Conservation (phyloP, 2,888 invertebrate genomes). For the Ormyrus labotus region DNA sequence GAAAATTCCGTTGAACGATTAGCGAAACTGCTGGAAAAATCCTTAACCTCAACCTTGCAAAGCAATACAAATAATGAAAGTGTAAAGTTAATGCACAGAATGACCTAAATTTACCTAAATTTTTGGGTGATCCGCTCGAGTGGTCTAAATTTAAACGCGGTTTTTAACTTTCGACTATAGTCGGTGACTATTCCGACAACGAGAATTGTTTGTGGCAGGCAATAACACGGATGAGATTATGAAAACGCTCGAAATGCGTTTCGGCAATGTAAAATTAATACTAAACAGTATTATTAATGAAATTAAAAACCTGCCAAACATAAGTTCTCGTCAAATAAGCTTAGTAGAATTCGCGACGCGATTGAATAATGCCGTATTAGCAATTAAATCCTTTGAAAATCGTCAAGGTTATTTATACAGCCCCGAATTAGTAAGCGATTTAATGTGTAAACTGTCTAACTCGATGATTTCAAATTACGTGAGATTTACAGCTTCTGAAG, state of each 20-base stretch:
- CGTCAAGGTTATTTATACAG: neutral
- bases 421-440: neutral
- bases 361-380: neutral
- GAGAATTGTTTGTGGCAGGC: conserved; percentile 20
- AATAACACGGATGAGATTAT: neutral
- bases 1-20: too few relatives aligned
- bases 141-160: conserved; percentile 22
- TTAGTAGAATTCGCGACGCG: conserved; percentile 1
- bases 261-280: neutral
- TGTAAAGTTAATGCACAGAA: too few relatives aligned
- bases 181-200: conserved; percentile 23
- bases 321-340: neutral
- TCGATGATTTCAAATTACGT: neutral
- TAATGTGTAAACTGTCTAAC: neutral
- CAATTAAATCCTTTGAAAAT: too few relatives aligned
- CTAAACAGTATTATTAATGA: neutral
- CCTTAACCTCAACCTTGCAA: too few relatives aligned
- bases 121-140: too few relatives aligned
- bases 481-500: neutral
- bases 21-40: too few relatives aligned
- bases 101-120: too few relatives aligned
- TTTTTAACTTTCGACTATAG: conserved; percentile 17
- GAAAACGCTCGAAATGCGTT: conserved; percentile 4
- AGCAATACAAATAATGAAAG: too few relatives aligned
- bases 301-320: neutral